Base-by-base conservation (phyloP, 2,797 vertebrate species). In the Typhlichthys subterraneus region DNA sequence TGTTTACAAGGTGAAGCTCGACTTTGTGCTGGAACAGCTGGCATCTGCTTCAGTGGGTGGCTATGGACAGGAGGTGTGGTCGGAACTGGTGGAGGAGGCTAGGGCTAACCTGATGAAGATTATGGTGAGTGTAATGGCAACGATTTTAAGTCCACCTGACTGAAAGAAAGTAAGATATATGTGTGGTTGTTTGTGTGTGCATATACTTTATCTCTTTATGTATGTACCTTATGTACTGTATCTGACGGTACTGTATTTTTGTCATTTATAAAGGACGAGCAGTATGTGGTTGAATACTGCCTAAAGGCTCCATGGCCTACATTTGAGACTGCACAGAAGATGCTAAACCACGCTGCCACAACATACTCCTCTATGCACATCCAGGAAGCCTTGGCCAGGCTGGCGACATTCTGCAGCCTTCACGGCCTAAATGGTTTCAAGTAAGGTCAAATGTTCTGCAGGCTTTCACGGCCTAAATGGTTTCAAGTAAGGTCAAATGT, bases 1-100 rank as follows among this genome's bases (percentile, higher is more conserved):
- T 49, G 97, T 99, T 23, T 95, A 99, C 74, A 98, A 99, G 88
- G 96, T 99, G 54, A 99, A 96, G 89, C 89, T 96, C 15, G 96
- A 95, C 67, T 93, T 93, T 70, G 91, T 97, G 69, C 82, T 98
- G 86, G 96, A 98, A 83, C 94, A 94, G 80, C 74, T 99, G 53
- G 95, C 94, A 63, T 93, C 94, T 38, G 91, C 93, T n/a, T 95
- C 95, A 0, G 70, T 85, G 31, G 91, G 83, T 0, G 85, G 73
- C 47, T 91, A 83, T 0, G 85, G 90, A 49, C 90, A 85, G 1
- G 79, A 89, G 0, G 63, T 86, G 17, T 95, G 93, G 91, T 87
- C 92, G 13, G 91, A 94, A 8, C 93, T 97, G 46, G 93, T 96
- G 12, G 88, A 92, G 31, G 95, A 99, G 81, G 96, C 96, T 19